Conservation (phyloP, 1,140 invertebrate species). For the Palaemon carinicauda region DNA sequence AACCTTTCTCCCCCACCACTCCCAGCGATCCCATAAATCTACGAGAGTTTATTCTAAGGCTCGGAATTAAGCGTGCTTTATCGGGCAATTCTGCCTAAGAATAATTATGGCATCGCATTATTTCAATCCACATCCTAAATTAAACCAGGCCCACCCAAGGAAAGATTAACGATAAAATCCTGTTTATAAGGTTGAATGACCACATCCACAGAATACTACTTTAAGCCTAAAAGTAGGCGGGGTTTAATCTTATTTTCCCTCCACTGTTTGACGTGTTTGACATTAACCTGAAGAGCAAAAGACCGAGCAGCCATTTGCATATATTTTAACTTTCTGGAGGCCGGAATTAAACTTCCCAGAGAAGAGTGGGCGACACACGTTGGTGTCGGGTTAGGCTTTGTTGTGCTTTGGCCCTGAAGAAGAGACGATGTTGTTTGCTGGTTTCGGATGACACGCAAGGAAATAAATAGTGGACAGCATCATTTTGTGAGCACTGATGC, state of each 20-base stretch:
- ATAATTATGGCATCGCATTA: constrained; percentile 8
- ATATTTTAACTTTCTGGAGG: constrained; percentile 17
- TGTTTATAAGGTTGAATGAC: background rate
- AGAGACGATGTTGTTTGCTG: background rate
- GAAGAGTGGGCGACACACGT: background rate
- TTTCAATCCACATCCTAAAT: constrained; percentile 31
- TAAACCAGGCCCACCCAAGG: background rate
- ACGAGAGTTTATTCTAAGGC: no score
- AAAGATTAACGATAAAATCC: background rate
- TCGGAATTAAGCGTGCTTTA: background rate
- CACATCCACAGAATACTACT: background rate
- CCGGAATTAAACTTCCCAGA: constrained; percentile 28
- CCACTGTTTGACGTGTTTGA: constrained; percentile 9
- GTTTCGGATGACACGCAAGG: background rate
- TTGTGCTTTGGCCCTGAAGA: background rate
- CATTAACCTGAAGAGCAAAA: constrained; percentile 38
- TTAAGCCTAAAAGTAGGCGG: background rate
- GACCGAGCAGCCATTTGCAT: constrained; percentile 26
- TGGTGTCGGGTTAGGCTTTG: background rate
- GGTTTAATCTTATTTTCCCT: background rate
- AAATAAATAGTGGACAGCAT: no score
- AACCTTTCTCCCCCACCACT: background rate
- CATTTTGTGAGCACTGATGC: no score
- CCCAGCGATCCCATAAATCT: no score
- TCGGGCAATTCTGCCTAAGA: background rate